Percentiles rank a stretch among this genome's conserved stretches.
Evolutionary conservation across 1,140 invertebrate genomes (phyloP).

Genomic region (Brachionus rotundiformis): DNA sequence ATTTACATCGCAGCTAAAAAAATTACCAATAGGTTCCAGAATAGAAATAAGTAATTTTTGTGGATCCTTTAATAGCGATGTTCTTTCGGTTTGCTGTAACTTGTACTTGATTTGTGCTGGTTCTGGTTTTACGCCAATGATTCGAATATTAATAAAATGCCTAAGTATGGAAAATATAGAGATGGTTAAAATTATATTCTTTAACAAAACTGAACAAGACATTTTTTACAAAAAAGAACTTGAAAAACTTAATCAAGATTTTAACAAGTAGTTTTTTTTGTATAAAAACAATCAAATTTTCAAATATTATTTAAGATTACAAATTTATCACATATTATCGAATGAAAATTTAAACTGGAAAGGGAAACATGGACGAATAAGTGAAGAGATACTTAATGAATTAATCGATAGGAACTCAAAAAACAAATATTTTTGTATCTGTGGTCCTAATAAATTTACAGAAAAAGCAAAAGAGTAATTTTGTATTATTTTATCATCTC

Average conservation of each 20-base stretch:
- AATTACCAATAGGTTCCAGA: conserved; percentile 1
- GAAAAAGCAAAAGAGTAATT: conserved; percentile 19
- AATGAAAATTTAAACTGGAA: not conserved
- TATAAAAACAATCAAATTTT: not conserved
- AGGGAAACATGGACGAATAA: conserved; percentile 7
- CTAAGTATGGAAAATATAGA: not conserved
- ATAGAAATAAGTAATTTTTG: conserved; percentile 38
- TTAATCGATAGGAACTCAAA: not conserved
- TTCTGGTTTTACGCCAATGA: conserved; percentile 48
- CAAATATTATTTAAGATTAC: not conserved
- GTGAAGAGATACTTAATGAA: not conserved
- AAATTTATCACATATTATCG: conserved; percentile 16
- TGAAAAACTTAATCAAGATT: not conserved
- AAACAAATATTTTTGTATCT: conserved; percentile 17
- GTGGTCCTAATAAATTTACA: conserved; percentile 44
- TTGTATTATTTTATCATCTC: not conserved
- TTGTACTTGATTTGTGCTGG: conserved; percentile 42
- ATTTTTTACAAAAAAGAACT: conserved; percentile 6
- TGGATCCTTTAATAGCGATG: conserved; percentile 13
- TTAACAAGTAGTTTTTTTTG: not conserved
- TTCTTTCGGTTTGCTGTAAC: not conserved
- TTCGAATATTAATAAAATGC: conserved; percentile 16
- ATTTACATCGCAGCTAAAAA: conserved; percentile 6
- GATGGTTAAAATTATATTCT: conserved; percentile 32
- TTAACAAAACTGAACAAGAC: conserved; percentile 49